Conservation (phyloP, 2,888 invertebrate species). For the Melitaea athalia region DNA sequence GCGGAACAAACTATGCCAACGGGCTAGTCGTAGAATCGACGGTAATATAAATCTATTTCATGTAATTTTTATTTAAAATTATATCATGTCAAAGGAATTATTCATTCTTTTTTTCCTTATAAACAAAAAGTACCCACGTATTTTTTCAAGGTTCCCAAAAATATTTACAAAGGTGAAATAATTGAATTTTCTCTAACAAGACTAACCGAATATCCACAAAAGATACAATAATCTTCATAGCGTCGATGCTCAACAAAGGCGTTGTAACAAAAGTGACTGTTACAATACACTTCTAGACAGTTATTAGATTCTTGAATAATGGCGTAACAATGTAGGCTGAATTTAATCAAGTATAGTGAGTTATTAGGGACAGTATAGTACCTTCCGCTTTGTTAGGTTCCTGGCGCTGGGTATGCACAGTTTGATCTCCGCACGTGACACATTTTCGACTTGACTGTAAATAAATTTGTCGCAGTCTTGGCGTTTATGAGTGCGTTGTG, state of each 20-base stretch:
- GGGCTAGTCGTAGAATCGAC: too few relatives aligned
- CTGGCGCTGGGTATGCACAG: not conserved
- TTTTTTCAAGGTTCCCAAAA: not conserved
- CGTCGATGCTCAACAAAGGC: slow-evolving; percentile 42
- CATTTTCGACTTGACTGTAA: too few relatives aligned
- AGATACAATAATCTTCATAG: slow-evolving; percentile 40
- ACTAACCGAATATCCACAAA: slow-evolving; percentile 29
- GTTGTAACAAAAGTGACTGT: slow-evolving; percentile 46
- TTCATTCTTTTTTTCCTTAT: not conserved
- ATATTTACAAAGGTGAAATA: slow-evolving; percentile 8
- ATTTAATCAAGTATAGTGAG: slow-evolving; percentile 47
- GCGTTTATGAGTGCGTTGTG: too few relatives aligned
- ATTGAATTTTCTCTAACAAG: slow-evolving; percentile 23
- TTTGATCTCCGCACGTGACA: too few relatives aligned
- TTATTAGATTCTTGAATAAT: slow-evolving; percentile 62
- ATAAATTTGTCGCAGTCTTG: too few relatives aligned
- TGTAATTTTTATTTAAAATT: too few relatives aligned
- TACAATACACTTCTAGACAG: slow-evolving; percentile 48
- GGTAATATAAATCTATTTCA: too few relatives aligned
- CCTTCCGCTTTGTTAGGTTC: slow-evolving; percentile 26
- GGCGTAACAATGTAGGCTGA: slow-evolving; percentile 48
- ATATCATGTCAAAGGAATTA: too few relatives aligned
- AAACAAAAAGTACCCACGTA: not conserved
- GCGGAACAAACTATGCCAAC: too few relatives aligned
- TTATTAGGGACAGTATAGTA: slow-evolving; percentile 37